A percentile compares a stretch with the other conserved stretches of the same genome.
These are phyloP conservation scores for Danaus melanippus DNA, from an alignment of 1,140 invertebrate species.

Conservation along the genomic window DNA sequence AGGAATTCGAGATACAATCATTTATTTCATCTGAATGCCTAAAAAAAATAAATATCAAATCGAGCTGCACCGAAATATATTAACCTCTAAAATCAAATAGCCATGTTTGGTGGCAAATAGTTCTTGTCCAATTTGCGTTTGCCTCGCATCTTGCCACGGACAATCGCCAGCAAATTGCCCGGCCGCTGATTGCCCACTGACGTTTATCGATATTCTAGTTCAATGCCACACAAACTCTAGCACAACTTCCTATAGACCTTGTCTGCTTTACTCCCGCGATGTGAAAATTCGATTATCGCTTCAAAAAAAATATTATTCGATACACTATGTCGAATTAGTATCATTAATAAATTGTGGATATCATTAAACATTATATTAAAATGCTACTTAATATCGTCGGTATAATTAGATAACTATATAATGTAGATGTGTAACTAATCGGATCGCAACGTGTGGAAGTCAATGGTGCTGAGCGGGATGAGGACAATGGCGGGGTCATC, in stretches of 20 bases:
- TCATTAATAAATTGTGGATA: conserved; percentile 11
- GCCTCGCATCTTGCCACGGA: conserved; percentile 51
- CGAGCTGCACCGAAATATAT: too few species aligned
- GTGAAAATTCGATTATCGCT: not conserved
- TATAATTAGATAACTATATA: conserved; percentile 63
- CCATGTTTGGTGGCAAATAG: conserved; percentile 40
- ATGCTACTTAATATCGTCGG: conserved; percentile 37
- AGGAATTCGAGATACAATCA: too few species aligned
- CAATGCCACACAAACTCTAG: conserved; percentile 24
- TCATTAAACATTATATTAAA: conserved; percentile 7
- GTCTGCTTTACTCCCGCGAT: not conserved
- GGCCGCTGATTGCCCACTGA: conserved; percentile 52
- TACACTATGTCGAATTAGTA: conserved; percentile 7
- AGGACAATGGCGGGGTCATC: conserved; percentile 60
- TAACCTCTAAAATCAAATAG: conserved; percentile 23
- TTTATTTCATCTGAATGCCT: too few species aligned
- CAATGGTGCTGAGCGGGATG: conserved; percentile 42
- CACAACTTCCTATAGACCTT: conserved; percentile 11
- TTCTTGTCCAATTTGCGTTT: conserved; percentile 55
- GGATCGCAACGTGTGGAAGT: conserved; percentile 31
- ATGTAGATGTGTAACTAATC: conserved; percentile 58
- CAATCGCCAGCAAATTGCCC: conserved; percentile 64
- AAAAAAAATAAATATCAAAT: too few species aligned
- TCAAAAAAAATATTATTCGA: not conserved
- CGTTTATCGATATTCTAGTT: conserved; percentile 65